Evolutionary conservation across 2,888 invertebrate species (phyloP), one percentile per base, ranked within the genome.

Genomic region (Ptychoptera albimana): DNA sequence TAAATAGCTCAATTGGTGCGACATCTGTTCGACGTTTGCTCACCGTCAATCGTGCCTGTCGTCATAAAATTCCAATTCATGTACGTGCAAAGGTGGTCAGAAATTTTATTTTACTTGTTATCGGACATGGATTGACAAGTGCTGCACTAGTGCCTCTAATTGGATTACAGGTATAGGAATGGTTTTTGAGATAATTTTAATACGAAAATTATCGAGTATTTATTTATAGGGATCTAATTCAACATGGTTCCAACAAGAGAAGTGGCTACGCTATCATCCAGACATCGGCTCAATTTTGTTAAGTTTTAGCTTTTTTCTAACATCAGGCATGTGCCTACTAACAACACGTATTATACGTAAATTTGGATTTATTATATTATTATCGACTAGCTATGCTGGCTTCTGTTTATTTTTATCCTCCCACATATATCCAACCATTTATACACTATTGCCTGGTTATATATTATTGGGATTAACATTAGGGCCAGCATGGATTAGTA

Each of bases 11-110:
- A 1, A 77, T 82, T 30, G 82, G 82, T 2, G 81, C 82, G 0
- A 80, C 80, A 1, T 85, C 85, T 1, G 83, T 85, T 9, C 72
- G 83, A 4, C 72, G 82, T 1, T 68, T 86, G 11, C 73, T 85
- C 43, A 76, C 80, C 0, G 69, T 66, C 31, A 74, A 70, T 43
- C 66, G 72, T 31, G 60, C 57, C 44, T 60, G 63, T 48, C 58
- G 64, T 9, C 60, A 66, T 50, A 63, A 62, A 50, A 58, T 63
- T 47, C 62, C 64, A 29, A 54, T 58, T 39, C 60, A 65, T 44
- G 55, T 66, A n/a, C 55, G 63, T 1, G 58, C 58, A 8, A 59
- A 57, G 49, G 57, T 63, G 12, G 57, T 60, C 48, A 58, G 57
- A 32, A 61, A 60, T 40, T 66, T 63, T 50, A 60, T 51, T 12